Base-by-base conservation (phyloP, 1,140 invertebrate species). In the Eriocheir sinensis region DNA sequence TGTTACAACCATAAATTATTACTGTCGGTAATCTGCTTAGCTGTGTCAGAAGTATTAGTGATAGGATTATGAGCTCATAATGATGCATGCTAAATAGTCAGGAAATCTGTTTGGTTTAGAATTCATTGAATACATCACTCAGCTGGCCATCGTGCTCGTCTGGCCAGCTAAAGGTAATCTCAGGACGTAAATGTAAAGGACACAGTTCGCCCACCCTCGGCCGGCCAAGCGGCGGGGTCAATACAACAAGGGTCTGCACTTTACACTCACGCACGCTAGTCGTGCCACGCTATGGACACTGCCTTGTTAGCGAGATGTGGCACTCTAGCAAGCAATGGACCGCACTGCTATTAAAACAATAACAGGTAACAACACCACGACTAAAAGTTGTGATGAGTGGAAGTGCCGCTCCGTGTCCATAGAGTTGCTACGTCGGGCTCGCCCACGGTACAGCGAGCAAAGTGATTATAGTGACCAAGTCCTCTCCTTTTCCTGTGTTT, bases 171-270 rank as follows among this genome's bases (percentile, higher is more conserved):
- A 72, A 72, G 60, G 60, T 72, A 72, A n/a, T 72, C 6, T 72
- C 60, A 72, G 60, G 17, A 72, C 60, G 60, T 72, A 72, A 72
- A 72, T 21, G 27, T 72, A n/a, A 21, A 4, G 60, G n/a, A 72
- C 60, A 72, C 60, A 72, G 60, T n/a, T 72, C 60, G 60, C 60
- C 27, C 60, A 72, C 60, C 27, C 60, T 4, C 60, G 60, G 60
- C 60, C 60, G n/a, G 27, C 60, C 60, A 72, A n/a, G 60, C 60
- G n/a, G 0, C 60, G n/a, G 27, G 27, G 17, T 72, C 60, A 72
- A 72, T 72, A 72, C 48, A 21, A 53, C 60, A 72, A 72, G 60
- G n/a, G 60, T 72, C 60, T 72, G 60, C 60, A 72, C 60, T 72
- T 72, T n/a, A 72, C 60, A 72, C 60, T 72, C n/a, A 3, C 60